These are phyloP conservation scores for Temnothorax ravouxi DNA, from an alignment of 2,888 invertebrate species.

Conservation along the genomic window DNA sequence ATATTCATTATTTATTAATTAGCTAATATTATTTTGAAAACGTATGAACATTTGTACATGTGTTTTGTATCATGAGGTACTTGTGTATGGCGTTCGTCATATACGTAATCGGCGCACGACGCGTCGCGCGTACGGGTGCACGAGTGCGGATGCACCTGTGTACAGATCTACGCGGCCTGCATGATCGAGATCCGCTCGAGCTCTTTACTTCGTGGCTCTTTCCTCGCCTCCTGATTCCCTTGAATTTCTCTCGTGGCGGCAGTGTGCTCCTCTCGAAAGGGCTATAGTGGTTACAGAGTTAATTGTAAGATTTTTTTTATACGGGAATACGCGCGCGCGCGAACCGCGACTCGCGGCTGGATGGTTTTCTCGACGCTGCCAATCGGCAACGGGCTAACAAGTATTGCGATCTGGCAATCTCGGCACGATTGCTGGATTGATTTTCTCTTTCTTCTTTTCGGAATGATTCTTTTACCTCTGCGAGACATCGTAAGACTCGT, in stretches of 20 bases:
- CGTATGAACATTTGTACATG: conserved; percentile 86
- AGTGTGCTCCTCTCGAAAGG: conserved; percentile 76
- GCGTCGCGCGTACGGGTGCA: conserved; percentile 62
- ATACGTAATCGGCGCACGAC: conserved; percentile 79
- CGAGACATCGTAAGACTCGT: conserved; percentile 14
- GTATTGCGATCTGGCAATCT: conserved; percentile 29
- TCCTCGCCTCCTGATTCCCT: conserved; percentile 45
- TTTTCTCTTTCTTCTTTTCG: background rate
- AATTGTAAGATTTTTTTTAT: conserved; percentile 17
- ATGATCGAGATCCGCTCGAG: conserved; percentile 69
- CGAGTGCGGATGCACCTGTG: conserved; percentile 35
- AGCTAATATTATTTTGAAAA: conserved; percentile 86
- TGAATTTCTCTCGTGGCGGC: conserved; percentile 69
- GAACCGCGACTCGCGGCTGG: conserved; percentile 62
- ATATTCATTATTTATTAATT: conserved; percentile 85
- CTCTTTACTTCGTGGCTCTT: conserved; percentile 43
- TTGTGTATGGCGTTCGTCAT: conserved; percentile 85
- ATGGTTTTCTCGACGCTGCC: conserved; percentile 65
- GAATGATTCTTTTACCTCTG: background rate
- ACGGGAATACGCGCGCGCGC: background rate
- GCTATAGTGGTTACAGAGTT: conserved; percentile 45
- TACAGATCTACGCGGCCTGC: conserved; percentile 61
- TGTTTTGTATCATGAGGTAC: conserved; percentile 86
- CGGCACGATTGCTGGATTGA: background rate
- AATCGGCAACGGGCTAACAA: conserved; percentile 52